A percentile compares a stretch with the other conserved stretches of the same genome.
Conservation (phyloP, 2,888 invertebrate genomes). For the Synanthedon vespiformis region DNA sequence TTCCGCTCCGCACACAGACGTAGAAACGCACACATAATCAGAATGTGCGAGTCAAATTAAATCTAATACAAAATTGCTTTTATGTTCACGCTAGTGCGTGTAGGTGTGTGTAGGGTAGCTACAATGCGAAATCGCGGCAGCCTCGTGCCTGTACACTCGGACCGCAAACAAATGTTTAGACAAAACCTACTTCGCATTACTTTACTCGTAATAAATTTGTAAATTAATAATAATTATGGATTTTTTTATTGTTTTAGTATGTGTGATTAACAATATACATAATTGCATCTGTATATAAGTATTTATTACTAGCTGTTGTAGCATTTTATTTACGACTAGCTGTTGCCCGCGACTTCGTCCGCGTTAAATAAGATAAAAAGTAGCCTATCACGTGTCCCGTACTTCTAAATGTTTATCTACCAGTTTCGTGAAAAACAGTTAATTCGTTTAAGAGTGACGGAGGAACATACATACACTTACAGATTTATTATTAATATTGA, state of each 20-base stretch:
- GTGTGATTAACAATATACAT: too few species aligned
- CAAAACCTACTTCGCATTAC: not conserved
- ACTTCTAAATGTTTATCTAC: too few species aligned
- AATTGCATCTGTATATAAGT: too few species aligned
- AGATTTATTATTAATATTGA: too few species aligned
- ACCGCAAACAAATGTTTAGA: not conserved
- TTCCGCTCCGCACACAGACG: slow-evolving; percentile 33
- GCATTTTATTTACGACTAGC: too few species aligned
- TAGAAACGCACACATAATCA: slow-evolving; percentile 23
- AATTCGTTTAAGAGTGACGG: too few species aligned
- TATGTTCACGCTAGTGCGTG: slow-evolving; percentile 61
- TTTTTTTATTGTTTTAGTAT: not conserved
- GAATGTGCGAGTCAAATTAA: slow-evolving; percentile 58
- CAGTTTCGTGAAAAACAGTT: too few species aligned
- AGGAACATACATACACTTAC: too few species aligned
- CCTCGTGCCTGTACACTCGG: slow-evolving; percentile 37
- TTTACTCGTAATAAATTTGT: not conserved
- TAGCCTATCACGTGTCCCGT: too few species aligned
- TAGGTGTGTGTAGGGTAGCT: slow-evolving; percentile 53
- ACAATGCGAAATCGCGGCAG: slow-evolving; percentile 52
- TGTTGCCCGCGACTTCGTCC: too few species aligned
- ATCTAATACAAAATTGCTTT: slow-evolving; percentile 72
- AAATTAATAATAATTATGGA: not conserved
- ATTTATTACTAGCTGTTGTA: too few species aligned
- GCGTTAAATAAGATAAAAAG: too few species aligned